These are phyloP conservation scores for Trisateles emortualis DNA, from an alignment of 2,888 invertebrate species.

Conservation along the genomic window DNA sequence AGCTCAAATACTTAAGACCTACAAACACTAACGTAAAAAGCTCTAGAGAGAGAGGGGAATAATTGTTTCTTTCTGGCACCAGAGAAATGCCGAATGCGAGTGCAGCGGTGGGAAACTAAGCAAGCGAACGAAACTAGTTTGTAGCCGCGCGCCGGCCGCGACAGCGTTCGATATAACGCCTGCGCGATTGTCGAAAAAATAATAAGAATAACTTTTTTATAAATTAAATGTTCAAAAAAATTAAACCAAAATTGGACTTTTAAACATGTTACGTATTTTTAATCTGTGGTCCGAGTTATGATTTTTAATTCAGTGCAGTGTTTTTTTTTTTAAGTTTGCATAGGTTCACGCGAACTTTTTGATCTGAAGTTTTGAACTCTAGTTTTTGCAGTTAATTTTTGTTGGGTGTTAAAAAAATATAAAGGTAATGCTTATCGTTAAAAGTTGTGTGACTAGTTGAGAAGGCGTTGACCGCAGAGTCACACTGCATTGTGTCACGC, in stretches of 20 bases:
- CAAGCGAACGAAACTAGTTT: constrained; percentile 57
- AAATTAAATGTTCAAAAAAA: background rate
- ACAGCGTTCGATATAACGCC: constrained; percentile 42
- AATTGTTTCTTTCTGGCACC: constrained; percentile 44
- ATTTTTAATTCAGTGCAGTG: background rate
- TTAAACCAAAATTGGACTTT: background rate
- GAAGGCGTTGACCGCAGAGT: constrained; percentile 64
- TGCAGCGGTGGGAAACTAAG: constrained; percentile 50
- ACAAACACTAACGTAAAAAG: constrained; percentile 27
- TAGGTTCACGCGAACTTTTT: constrained; percentile 35
- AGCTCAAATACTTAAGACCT: constrained; percentile 1
- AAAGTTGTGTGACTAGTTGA: constrained; percentile 55
- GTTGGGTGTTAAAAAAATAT: constrained; percentile 14
- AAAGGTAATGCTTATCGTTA: constrained; percentile 34
- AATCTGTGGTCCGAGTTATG: constrained; percentile 4
- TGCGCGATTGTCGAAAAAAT: constrained; percentile 22
- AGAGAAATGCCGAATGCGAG: constrained; percentile 43
- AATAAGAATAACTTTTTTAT: background rate
- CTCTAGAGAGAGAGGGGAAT: constrained; percentile 30
- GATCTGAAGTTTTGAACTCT: constrained; percentile 20
- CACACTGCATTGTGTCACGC: constrained; percentile 47
- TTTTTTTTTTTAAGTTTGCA: constrained; percentile 14
- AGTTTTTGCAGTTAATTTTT: constrained; percentile 5
- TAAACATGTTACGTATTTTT: background rate
- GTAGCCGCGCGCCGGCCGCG: constrained; percentile 51